Evolutionary conservation across 2,888 invertebrate species (phyloP).

Genomic region (Pogonocherus hispidulus): DNA sequence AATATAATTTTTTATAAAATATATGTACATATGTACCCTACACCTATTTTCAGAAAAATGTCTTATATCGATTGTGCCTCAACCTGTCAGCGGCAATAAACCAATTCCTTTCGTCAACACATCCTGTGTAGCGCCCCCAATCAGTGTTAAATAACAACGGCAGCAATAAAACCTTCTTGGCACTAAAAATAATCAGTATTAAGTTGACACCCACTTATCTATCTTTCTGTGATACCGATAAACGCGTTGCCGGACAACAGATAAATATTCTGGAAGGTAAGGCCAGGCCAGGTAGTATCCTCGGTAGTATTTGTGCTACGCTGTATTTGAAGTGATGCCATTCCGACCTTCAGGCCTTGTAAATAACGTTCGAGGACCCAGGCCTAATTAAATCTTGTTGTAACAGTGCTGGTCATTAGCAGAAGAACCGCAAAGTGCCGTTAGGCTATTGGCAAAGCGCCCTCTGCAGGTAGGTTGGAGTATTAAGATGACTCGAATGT

Average conservation of each 20-base stretch:
- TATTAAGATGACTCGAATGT: no score
- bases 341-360: conserved; percentile 59
- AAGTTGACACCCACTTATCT: conserved; percentile 16
- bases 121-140: neutral
- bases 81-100: neutral
- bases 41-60: neutral
- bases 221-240: conserved; percentile 30
- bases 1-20: no score
- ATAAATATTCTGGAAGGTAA: conserved; percentile 47
- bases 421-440: conserved; percentile 64
- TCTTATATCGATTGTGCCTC: no score
- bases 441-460: conserved; percentile 44
- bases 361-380: conserved; percentile 62
- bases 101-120: neutral
- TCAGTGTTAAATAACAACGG: neutral
- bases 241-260: conserved; percentile 43
- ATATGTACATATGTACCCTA: no score
- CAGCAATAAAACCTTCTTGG: neutral
- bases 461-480: no score
- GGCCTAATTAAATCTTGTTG: conserved; percentile 68
- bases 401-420: conserved; percentile 67
- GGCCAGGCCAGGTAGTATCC: conserved; percentile 45
- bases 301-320: conserved; percentile 47
- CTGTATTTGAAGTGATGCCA: conserved; percentile 55
- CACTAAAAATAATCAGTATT: conserved; percentile 14